Conservation (phyloP, 2,888 invertebrate genomes). For the Brassicogethes aeneus region DNA sequence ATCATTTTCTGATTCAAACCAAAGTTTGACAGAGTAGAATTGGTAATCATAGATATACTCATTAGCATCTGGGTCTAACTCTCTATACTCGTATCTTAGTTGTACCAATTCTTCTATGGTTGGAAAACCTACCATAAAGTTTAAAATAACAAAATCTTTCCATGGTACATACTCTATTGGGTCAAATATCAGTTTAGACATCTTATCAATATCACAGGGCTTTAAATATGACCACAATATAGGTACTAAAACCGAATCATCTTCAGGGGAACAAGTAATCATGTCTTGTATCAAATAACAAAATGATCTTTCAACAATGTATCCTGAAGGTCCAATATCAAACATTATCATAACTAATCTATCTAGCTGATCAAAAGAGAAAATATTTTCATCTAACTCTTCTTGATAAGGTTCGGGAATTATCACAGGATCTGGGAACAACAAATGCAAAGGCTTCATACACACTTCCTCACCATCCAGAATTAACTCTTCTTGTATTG, state of each 20-base stretch:
- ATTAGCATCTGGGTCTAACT: constrained; percentile 38
- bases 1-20: constrained; percentile 38
- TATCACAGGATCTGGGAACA: constrained; percentile 24
- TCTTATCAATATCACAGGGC: constrained; percentile 23
- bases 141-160: constrained; percentile 57
- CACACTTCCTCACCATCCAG: constrained; percentile 38
- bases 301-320: constrained; percentile 36
- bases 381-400: constrained; percentile 18
- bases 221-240: constrained; percentile 34
- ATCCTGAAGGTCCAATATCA: constrained; percentile 37
- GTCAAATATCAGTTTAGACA: constrained; percentile 45
- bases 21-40: constrained; percentile 33
- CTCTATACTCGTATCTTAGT: constrained; percentile 42
- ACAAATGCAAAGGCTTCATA: constrained; percentile 31
- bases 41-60: constrained; percentile 37
- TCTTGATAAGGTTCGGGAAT: constrained; percentile 17
- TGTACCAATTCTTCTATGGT: constrained; percentile 46
- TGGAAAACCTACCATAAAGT: constrained; percentile 49
- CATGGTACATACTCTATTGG: constrained; percentile 51
- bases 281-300: constrained; percentile 41
- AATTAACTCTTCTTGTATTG: constrained; percentile 39
- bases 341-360: constrained; percentile 30
- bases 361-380: constrained; percentile 31
- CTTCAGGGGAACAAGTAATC: constrained; percentile 29
- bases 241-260: constrained; percentile 30